Percentiles rank a stretch among this genome's conserved stretches.
Evolutionary conservation across 2,797 vertebrate genomes (phyloP).

Genomic region (Myotis pilosus): DNA sequence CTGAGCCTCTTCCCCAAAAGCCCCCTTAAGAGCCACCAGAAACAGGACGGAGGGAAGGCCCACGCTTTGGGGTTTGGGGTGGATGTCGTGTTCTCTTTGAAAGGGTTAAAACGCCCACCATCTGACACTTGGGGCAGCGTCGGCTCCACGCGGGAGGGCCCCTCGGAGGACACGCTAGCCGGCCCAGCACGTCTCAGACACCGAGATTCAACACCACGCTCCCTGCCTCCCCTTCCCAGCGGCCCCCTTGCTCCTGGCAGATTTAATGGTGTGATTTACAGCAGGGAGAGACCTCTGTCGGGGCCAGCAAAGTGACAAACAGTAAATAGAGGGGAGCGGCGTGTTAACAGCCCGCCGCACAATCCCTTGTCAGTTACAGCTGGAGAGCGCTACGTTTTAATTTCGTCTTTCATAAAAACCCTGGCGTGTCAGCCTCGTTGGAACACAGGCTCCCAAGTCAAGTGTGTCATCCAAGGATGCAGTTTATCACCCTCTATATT

Average conservation of each 20-base stretch:
- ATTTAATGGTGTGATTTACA: constrained; percentile 94
- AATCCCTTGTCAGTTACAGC: constrained; percentile 89
- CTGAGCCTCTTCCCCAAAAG: background rate
- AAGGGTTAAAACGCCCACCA: constrained; percentile 83
- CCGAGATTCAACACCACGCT: constrained; percentile 85
- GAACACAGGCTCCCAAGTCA: constrained; percentile 88
- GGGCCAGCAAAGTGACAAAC: constrained; percentile 93
- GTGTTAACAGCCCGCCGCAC: constrained; percentile 87
- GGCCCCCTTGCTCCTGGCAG: constrained; percentile 87
- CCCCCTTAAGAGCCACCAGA: background rate
- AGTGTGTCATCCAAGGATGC: constrained; percentile 88
- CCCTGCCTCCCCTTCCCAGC: constrained; percentile 80
- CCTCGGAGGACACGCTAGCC: constrained; percentile 86
- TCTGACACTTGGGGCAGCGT: constrained; percentile 84
- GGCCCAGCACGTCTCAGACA: constrained; percentile 84
- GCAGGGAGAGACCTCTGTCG: constrained; percentile 84
- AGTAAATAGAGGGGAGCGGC: constrained; percentile 89
- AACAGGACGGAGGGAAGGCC: background rate
- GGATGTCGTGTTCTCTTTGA: background rate
- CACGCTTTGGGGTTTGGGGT: background rate
- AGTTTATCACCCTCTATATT: constrained; percentile 91
- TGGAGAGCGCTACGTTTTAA: constrained; percentile 90
- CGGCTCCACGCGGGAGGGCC: constrained; percentile 83
- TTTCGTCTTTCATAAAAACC: constrained; percentile 90
- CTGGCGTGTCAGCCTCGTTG: constrained; percentile 85